A percentile compares a stretch with the other conserved stretches of the same genome.
Conservation (phyloP, 2,113 vertebrate species). For the Collichthys lucidus region DNA sequence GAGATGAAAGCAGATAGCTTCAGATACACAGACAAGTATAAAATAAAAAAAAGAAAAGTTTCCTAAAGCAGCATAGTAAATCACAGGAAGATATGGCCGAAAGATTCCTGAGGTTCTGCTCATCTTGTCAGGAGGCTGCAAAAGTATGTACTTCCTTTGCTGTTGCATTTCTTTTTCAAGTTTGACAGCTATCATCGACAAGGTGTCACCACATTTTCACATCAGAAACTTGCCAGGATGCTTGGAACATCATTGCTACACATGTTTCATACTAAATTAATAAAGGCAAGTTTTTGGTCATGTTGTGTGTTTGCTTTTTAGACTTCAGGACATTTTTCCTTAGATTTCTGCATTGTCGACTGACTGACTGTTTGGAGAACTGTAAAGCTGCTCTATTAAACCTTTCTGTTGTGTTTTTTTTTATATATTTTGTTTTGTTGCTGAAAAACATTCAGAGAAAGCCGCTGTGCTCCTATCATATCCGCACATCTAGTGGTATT, state of each 20-base stretch:
- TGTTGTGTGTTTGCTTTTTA: background rate
- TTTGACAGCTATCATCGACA: conserved; percentile 23
- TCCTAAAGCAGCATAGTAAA: conserved; percentile 57
- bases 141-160: conserved; percentile 24
- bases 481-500: conserved; percentile 18
- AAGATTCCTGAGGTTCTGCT: conserved; percentile 32
- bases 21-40: conserved; percentile 46
- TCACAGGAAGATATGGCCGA: conserved; percentile 42
- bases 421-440: background rate
- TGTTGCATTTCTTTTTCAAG: conserved; percentile 39
- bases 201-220: conserved; percentile 4
- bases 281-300: background rate
- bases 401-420: background rate
- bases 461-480: conserved; percentile 5
- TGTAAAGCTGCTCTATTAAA: background rate
- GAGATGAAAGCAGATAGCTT: conserved; percentile 68
- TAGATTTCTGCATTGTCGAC: background rate
- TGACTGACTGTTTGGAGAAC: background rate
- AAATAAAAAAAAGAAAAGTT: conserved; percentile 45
- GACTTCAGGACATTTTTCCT: background rate
- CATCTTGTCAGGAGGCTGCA: conserved; percentile 13
- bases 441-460: background rate
- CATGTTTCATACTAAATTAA: background rate
- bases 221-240: background rate
- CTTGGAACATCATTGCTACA: background rate